Conservation (phyloP, 2,113 vertebrate genomes). For the Hoplias malabaricus region DNA sequence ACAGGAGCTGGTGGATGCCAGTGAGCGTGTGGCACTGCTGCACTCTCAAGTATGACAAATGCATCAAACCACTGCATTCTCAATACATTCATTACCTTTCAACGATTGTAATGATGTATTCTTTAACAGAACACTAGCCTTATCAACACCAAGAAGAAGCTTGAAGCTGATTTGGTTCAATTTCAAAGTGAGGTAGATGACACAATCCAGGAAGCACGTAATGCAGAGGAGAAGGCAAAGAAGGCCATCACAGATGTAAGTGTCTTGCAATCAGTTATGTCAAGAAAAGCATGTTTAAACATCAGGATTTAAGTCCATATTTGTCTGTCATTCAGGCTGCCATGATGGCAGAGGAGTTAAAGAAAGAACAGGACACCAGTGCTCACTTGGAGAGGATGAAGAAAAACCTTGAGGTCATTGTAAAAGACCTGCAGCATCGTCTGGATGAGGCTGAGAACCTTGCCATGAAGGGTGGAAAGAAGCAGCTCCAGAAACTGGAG, state of each 20-base stretch:
- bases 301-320: neutral
- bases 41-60: conserved; percentile 82
- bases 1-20: conserved; percentile 84
- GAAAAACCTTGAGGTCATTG: conserved; percentile 87
- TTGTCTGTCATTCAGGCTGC: conserved; percentile 65
- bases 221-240: conserved; percentile 91
- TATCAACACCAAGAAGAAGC: conserved; percentile 81
- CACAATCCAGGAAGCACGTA: conserved; percentile 57
- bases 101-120: neutral
- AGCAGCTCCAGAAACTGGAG: conserved; percentile 74
- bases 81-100: neutral
- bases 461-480: conserved; percentile 43
- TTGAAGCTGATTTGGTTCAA: conserved; percentile 76
- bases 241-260: conserved; percentile 88
- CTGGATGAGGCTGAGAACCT: conserved; percentile 85
- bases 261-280: neutral
- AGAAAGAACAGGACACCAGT: conserved; percentile 86
- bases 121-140: conserved; percentile 75
- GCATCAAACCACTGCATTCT: neutral
- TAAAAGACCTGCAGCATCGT: conserved; percentile 78
- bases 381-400: conserved; percentile 91
- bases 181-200: conserved; percentile 69
- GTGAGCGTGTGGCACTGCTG: conserved; percentile 78
- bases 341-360: conserved; percentile 85
- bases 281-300: fast-evolving